Conservation (phyloP, 2,113 vertebrate species). For the Dasyurus viverrinus region DNA sequence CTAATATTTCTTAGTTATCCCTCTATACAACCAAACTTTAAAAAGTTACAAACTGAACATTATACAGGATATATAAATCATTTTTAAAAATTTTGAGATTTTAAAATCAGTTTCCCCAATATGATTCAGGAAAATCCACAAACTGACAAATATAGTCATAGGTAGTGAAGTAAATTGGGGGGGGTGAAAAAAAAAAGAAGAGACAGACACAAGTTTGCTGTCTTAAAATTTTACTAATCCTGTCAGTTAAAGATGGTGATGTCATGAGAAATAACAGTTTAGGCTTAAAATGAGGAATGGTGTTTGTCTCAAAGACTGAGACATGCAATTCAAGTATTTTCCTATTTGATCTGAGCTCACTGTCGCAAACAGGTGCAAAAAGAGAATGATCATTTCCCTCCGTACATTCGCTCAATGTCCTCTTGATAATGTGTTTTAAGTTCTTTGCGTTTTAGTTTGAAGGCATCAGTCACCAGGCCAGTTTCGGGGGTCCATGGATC, state of each 20-base stretch:
- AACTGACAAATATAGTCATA: constrained; percentile 75
- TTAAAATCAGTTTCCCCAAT: constrained; percentile 81
- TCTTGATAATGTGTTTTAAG: constrained; percentile 91
- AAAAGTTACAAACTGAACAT: constrained; percentile 88
- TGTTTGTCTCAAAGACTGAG: constrained; percentile 80
- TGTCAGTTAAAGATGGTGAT: constrained; percentile 75
- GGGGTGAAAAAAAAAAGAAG: constrained; percentile 65
- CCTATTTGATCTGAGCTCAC: constrained; percentile 85
- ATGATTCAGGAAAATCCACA: constrained; percentile 75
- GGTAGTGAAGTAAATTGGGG: constrained; percentile 70
- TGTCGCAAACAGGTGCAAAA: constrained; percentile 48
- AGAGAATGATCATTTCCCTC: constrained; percentile 82
- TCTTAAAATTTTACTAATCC: constrained; percentile 83
- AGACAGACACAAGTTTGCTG: constrained; percentile 84
- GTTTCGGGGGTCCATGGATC: constrained; percentile 97
- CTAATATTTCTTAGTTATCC: constrained; percentile 84
- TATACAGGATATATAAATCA: constrained; percentile 88
- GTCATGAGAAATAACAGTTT: constrained; percentile 77
- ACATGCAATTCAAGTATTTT: constrained; percentile 86
- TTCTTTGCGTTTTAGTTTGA: constrained; percentile 97
- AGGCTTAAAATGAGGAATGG: constrained; percentile 74
- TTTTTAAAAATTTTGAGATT: constrained; percentile 87
- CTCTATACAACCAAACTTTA: constrained; percentile 86
- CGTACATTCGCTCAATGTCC: constrained; percentile 96
- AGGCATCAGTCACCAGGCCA: constrained; percentile 96